Percentiles rank a stretch among this genome's conserved stretches.
Conservation (phyloP, 92 coral and sea anemone genomes). For the Micromussa lordhowensis region DNA sequence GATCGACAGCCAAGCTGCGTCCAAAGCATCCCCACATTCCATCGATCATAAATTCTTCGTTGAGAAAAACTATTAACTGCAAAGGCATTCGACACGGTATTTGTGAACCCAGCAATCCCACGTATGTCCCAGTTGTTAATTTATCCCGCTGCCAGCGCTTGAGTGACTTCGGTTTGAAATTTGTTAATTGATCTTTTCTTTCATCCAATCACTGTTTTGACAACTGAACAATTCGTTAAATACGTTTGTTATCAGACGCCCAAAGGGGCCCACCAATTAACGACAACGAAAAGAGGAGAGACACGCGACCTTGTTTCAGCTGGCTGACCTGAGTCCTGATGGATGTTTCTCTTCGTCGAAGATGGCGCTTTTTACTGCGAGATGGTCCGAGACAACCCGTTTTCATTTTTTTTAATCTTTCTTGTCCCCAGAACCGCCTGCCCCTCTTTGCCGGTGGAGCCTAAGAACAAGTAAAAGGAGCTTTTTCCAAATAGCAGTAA, state of each 20-base stretch:
- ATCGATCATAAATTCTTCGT: neutral
- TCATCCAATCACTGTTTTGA: conserved; percentile 38
- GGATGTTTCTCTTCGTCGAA: neutral
- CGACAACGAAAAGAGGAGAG: neutral
- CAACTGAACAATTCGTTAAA: conserved; percentile 24
- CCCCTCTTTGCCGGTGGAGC: no score
- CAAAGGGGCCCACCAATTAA: neutral
- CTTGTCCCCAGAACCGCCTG: no score
- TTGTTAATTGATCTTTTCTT: conserved; percentile 41
- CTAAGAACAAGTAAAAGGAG: no score
- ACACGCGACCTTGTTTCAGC: neutral
- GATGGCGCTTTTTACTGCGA: no score
- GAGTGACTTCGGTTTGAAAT: conserved; percentile 27
- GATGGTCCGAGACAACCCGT: no score
- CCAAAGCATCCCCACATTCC: conserved; percentile 35
- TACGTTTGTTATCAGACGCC: neutral
- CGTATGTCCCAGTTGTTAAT: neutral
- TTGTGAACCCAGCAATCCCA: neutral
- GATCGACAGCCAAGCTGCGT: conserved; percentile 49
- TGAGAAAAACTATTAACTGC: neutral
- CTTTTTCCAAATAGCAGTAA: no score
- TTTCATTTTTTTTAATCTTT: no score
- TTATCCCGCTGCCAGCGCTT: neutral
- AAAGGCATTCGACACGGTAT: neutral
- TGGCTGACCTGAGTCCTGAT: neutral